phyloP scores from a whole-genome alignment of 2,888 invertebrate species.

The Lagria hirta region DNA sequence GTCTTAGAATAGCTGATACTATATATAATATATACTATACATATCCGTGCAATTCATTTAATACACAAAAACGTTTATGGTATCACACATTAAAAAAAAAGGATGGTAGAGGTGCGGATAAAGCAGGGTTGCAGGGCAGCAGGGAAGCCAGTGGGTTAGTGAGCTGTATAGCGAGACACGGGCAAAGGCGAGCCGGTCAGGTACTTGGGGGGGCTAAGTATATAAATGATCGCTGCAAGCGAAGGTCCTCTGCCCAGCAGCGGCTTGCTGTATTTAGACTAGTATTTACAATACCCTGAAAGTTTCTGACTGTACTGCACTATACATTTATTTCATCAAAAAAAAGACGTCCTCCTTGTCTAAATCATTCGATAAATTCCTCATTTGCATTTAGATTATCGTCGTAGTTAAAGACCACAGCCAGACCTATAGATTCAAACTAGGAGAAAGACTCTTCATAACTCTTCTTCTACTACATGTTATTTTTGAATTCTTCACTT shows the following conservation, averaged over 20 bases:
- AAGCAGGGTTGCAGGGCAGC: conserved; percentile 35
- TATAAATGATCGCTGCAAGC: conserved; percentile 49
- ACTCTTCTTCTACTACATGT: neutral
- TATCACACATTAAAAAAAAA: conserved; percentile 54
- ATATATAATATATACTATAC: conserved; percentile 54
- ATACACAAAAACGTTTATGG: conserved; percentile 53
- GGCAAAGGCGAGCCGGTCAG: conserved; percentile 50
- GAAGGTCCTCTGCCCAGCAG: conserved; percentile 50
- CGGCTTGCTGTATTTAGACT: conserved; percentile 54
- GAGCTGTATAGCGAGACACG: conserved; percentile 26
- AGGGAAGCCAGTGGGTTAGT: conserved; percentile 28
- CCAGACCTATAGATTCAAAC: too few relatives aligned
- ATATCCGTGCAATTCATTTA: conserved; percentile 55
- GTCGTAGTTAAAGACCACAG: too few relatives aligned
- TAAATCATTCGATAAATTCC: too few relatives aligned
- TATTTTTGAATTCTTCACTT: neutral
- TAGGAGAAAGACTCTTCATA: too few relatives aligned
- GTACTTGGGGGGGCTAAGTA: conserved; percentile 53
- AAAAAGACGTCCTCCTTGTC: conserved; percentile 7
- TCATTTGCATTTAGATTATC: too few relatives aligned
- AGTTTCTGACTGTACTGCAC: conserved; percentile 49
- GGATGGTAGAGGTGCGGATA: conserved; percentile 48
- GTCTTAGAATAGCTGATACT: conserved; percentile 57
- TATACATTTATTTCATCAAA: conserved; percentile 19
- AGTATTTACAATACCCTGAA: conserved; percentile 57